Evolutionary conservation across 2,888 invertebrate genomes (phyloP).

Genomic region (Scaptomyza caliginosa): DNA sequence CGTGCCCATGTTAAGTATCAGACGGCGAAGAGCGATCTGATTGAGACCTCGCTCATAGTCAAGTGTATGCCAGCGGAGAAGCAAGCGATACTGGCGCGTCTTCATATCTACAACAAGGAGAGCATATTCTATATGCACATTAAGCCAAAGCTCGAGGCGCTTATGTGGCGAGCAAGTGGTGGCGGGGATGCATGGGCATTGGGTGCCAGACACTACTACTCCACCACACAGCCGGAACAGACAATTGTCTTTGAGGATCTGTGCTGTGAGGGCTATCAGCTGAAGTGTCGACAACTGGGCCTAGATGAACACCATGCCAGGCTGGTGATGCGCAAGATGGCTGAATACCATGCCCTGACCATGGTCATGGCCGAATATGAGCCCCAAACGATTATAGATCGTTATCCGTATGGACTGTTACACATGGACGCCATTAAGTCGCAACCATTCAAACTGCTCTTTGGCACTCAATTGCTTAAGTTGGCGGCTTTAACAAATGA

Average conservation of each 20-base stretch:
- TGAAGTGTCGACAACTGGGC: conserved; percentile 85
- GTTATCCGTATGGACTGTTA: conserved; percentile 76
- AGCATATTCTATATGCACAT: conserved; percentile 83
- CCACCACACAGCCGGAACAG: conserved; percentile 78
- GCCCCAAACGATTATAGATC: conserved; percentile 64
- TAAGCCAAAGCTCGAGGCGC: conserved; percentile 84
- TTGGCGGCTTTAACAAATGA: conserved; percentile 69
- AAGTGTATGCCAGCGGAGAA: conserved; percentile 83
- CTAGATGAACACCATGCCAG: conserved; percentile 85
- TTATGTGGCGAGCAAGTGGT: conserved; percentile 79
- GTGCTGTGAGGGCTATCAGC: conserved; percentile 84
- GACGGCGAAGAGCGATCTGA: conserved; percentile 32
- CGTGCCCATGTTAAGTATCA: conserved; percentile 70
- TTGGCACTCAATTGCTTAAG: conserved; percentile 80
- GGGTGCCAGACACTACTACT: conserved; percentile 81
- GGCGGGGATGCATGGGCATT: conserved; percentile 75
- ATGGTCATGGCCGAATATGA: conserved; percentile 84
- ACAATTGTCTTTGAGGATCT: conserved; percentile 83
- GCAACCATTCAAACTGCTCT: conserved; percentile 74
- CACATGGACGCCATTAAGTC: conserved; percentile 80
- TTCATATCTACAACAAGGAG: conserved; percentile 84
- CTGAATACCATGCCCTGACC: conserved; percentile 85
- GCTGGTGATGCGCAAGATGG: conserved; percentile 85
- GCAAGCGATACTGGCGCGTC: conserved; percentile 82
- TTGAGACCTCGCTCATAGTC: conserved; percentile 66